These are phyloP conservation scores for Pseudocheirus occidentalis DNA, from an alignment of 2,797 vertebrate species.

Conservation along the genomic window DNA sequence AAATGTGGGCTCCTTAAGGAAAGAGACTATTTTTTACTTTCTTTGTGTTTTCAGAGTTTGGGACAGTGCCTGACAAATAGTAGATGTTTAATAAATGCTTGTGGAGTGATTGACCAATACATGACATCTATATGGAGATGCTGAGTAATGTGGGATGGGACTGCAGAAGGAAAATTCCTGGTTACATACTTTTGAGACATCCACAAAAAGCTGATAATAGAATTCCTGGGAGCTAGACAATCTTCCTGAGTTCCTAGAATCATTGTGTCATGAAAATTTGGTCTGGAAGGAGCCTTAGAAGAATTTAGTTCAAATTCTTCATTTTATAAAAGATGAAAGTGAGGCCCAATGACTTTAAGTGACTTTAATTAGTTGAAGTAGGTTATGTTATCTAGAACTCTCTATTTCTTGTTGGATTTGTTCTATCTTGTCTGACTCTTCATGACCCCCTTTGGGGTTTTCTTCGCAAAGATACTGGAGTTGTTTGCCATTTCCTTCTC, in stretches of 20 bases:
- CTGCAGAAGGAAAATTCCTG: background rate
- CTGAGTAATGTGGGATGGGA: background rate
- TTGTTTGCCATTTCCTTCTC: background rate
- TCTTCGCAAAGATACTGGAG: background rate
- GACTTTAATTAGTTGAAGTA: background rate
- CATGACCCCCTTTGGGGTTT: background rate
- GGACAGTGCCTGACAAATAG: background rate
- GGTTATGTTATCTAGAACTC: background rate
- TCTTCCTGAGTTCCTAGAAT: background rate
- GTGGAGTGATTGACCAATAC: background rate
- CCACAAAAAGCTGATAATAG: background rate
- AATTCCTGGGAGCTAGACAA: background rate
- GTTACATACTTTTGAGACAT: background rate
- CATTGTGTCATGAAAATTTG: background rate
- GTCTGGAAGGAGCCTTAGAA: background rate
- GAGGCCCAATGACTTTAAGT: background rate
- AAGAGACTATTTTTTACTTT: background rate
- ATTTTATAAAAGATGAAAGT: background rate
- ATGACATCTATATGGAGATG: background rate
- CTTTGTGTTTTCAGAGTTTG: background rate
- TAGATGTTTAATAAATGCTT: background rate
- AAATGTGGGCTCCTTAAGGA: background rate
- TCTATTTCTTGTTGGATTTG: background rate
- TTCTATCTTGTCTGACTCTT: background rate
- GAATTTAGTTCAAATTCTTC: background rate